Evolutionary conservation across 2,797 vertebrate genomes (phyloP).

Genomic region (Arnoldichthys spilopterus): DNA sequence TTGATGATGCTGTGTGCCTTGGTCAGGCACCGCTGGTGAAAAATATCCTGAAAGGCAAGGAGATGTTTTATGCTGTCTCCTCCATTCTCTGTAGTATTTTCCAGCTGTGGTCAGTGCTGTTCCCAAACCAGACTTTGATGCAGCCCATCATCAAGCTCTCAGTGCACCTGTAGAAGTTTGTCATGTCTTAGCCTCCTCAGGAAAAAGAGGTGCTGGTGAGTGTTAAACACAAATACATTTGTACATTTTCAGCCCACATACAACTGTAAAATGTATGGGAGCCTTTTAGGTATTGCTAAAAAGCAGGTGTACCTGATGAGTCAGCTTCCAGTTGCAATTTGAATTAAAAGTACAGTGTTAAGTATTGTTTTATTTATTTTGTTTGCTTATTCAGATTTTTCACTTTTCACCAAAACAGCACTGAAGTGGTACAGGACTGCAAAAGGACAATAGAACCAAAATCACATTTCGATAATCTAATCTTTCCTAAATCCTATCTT

Average conservation of each 20-base stretch:
- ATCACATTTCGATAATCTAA: neutral
- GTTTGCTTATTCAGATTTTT: slow-evolving; percentile 1
- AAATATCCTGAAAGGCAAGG: no score
- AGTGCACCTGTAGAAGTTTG: no score
- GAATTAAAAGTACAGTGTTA: neutral
- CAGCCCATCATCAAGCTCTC: no score
- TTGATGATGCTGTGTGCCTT: no score
- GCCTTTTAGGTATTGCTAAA: neutral
- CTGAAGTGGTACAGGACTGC: neutral
- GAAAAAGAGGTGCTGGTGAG: no score
- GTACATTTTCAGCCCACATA: neutral
- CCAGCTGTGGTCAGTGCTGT: no score
- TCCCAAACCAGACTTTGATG: no score
- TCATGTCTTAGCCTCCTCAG: no score
- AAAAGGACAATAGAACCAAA: neutral
- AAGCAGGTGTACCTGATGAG: neutral
- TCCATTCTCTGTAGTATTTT: no score
- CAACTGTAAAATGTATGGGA: neutral
- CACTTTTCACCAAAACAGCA: neutral
- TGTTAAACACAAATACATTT: neutral
- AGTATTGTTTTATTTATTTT: neutral
- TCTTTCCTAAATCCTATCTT: slow-evolving; percentile 7
- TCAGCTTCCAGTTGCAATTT: neutral
- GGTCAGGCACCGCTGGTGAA: no score
- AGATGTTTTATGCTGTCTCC: no score